These are phyloP conservation scores for Hydractinia symbiolongicarpus DNA, from an alignment of 30 jellyfish, hydroid and myxozoan species.

Conservation along the genomic window DNA sequence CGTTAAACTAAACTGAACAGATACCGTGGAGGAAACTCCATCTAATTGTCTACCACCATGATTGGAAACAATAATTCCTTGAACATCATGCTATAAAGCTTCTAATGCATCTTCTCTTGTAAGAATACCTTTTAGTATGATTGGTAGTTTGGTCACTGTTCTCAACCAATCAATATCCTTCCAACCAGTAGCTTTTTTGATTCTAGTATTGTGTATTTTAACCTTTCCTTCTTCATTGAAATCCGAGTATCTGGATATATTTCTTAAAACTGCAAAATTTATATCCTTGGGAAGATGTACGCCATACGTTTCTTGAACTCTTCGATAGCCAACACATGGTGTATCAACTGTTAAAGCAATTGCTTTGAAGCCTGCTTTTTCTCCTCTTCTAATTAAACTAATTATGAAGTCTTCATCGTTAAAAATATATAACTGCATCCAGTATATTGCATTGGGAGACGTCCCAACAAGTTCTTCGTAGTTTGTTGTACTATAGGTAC, in stretches of 20 bases:
- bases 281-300: constrained; percentile 32
- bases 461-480: constrained; percentile 61
- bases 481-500: constrained; percentile 54
- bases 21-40: constrained; percentile 82
- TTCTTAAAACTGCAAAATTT: constrained; percentile 30
- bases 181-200: constrained; percentile 34
- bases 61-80: constrained; percentile 82
- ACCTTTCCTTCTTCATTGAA: not conserved
- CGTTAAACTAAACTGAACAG: not conserved
- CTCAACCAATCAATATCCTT: constrained; percentile 60
- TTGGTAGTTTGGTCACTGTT: constrained; percentile 48
- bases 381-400: constrained; percentile 71
- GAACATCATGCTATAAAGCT: constrained; percentile 63
- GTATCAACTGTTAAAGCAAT: constrained; percentile 86
- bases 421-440: constrained; percentile 77
- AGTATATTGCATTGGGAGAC: constrained; percentile 46
- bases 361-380: constrained; percentile 75
- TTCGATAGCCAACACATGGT: constrained; percentile 35
- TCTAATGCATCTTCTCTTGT: constrained; percentile 72
- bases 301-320: constrained; percentile 26
- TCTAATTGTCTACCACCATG: constrained; percentile 96
- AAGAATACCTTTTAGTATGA: constrained; percentile 62
- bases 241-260: not conserved
- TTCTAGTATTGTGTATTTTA: not conserved
- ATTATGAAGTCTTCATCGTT: constrained; percentile 46